Conservation (phyloP, 2,113 vertebrate species). For the Thalassarche chlororhynchos region DNA sequence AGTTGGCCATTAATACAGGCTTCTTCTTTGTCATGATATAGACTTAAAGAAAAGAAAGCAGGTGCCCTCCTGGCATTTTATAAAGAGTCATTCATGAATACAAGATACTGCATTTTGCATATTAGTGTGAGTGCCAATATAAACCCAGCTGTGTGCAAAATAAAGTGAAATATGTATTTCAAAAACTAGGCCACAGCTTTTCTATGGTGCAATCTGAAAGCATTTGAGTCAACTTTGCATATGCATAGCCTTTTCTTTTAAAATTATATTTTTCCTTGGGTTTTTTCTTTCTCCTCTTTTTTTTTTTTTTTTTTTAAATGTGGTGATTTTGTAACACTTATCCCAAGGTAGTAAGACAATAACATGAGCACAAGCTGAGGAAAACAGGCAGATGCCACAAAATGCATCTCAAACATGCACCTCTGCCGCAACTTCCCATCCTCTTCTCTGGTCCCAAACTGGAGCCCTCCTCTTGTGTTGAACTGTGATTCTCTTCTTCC, state of each 20-base stretch:
- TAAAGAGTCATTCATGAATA: conserved; percentile 86
- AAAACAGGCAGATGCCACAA: not conserved
- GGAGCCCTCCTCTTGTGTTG: not conserved
- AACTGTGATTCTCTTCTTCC: not conserved
- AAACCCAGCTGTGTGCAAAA: conserved; percentile 80
- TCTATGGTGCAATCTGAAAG: conserved; percentile 70
- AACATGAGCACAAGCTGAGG: not conserved
- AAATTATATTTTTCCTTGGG: conserved; percentile 19
- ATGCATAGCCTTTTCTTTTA: conserved; percentile 68
- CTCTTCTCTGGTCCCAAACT: not conserved
- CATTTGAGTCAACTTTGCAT: conserved; percentile 63
- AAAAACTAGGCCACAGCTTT: conserved; percentile 72
- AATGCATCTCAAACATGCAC: not conserved
- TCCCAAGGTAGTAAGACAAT: conserved; percentile 47
- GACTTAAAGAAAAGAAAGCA: conserved; percentile 87
- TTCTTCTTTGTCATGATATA: conserved; percentile 84
- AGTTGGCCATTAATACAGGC: conserved; percentile 73
- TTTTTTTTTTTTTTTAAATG: not conserved
- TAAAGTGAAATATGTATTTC: conserved; percentile 77
- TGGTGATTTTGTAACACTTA: not conserved
- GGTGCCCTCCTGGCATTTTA: conserved; percentile 85
- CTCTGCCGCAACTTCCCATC: not conserved
- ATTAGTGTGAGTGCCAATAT: conserved; percentile 75
- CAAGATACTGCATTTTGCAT: conserved; percentile 81
- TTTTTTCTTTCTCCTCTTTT: not conserved